These are phyloP conservation scores for Aphelenchoides avenae DNA, from an alignment of 1,140 invertebrate species.

Conservation along the genomic window DNA sequence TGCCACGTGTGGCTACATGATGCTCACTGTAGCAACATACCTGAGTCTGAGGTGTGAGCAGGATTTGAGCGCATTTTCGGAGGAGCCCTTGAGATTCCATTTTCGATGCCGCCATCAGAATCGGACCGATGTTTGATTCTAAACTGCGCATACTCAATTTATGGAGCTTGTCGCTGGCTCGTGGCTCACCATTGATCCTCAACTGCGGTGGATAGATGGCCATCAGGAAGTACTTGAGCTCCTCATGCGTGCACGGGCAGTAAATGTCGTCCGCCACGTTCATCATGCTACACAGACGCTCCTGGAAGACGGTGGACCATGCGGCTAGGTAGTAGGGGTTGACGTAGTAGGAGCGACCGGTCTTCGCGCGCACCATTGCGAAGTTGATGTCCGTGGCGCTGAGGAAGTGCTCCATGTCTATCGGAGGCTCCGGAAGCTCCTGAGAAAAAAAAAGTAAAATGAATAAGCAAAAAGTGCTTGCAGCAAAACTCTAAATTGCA, in stretches of 20 bases:
- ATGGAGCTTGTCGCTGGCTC: neutral
- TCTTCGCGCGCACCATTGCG: constrained; percentile 52
- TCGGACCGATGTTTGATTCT: constrained; percentile 57
- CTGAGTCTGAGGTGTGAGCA: constrained; percentile 51
- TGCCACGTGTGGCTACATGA: too few species aligned
- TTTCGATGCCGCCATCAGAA: constrained; percentile 58
- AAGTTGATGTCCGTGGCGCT: constrained; percentile 53
- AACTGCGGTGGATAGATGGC: constrained; percentile 58
- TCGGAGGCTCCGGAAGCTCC: constrained; percentile 54
- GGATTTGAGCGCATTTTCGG: constrained; percentile 50
- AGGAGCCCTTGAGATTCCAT: constrained; percentile 57
- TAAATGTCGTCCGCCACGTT: constrained; percentile 49
- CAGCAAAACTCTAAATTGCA: too few species aligned
- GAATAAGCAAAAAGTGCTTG: too few species aligned
- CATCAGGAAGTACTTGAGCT: constrained; percentile 58
- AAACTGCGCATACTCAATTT: neutral
- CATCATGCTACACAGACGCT: constrained; percentile 38
- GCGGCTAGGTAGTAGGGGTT: constrained; percentile 58
- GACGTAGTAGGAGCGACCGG: constrained; percentile 53
- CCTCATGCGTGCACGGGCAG: constrained; percentile 57
- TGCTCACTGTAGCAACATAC: too few species aligned
- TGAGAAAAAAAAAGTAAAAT: too few species aligned
- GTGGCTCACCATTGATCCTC: constrained; percentile 47
- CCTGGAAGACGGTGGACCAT: constrained; percentile 56
- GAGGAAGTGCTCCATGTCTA: constrained; percentile 56